phyloP scores from a whole-genome alignment of 2,888 invertebrate genomes.

The Parasteatoda lunata region DNA sequence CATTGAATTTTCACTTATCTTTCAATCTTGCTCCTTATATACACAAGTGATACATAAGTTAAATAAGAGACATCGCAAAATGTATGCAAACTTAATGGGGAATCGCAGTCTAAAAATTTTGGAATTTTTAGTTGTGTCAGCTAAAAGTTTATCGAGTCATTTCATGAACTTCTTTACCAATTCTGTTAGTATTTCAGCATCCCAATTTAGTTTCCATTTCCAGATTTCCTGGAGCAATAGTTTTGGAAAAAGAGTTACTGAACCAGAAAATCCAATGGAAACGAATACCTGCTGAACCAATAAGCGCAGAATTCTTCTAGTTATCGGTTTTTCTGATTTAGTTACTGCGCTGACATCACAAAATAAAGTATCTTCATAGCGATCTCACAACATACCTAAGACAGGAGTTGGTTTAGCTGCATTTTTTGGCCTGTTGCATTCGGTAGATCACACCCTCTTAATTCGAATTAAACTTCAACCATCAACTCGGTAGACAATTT shows the following conservation, averaged over 20 bases:
- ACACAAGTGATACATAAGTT: background rate
- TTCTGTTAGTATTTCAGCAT: background rate
- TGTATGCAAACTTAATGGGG: background rate
- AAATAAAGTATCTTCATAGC: background rate
- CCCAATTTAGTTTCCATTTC: background rate
- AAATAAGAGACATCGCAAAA: background rate
- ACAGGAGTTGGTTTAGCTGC: background rate
- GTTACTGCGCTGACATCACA: background rate
- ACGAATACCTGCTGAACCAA: background rate
- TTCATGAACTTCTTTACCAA: background rate
- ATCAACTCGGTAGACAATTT: background rate
- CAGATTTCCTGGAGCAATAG: background rate
- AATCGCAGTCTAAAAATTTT: background rate
- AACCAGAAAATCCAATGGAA: conserved; percentile 10
- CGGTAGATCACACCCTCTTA: background rate
- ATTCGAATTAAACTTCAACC: background rate
- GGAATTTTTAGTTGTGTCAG: background rate
- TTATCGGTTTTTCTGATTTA: background rate
- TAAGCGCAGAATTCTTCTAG: background rate
- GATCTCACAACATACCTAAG: background rate
- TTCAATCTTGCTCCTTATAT: background rate
- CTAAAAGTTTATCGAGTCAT: background rate
- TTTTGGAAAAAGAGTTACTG: conserved; percentile 4
- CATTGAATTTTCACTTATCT: background rate
- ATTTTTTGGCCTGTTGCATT: background rate